Percentiles rank a stretch among this genome's conserved stretches.
phyloP scores from a whole-genome alignment of 2,888 invertebrate species.

The Mechanitis messenoides region DNA sequence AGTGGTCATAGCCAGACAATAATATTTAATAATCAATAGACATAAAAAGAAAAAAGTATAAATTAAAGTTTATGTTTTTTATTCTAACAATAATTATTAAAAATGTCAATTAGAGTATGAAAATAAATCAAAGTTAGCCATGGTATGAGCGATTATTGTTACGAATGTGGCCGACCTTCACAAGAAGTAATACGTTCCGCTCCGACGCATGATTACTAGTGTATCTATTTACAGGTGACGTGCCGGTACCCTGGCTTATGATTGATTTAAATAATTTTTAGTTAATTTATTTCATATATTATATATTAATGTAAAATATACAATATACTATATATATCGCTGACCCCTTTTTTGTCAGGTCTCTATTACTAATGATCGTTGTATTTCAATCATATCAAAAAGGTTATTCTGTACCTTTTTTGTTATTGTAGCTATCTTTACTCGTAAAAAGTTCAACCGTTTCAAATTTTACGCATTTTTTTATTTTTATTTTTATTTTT shows the following conservation, averaged over 20 bases:
- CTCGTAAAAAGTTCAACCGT: neutral
- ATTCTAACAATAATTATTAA: too few species aligned
- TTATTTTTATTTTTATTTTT: too few species aligned
- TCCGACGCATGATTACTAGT: slow-evolving; percentile 28
- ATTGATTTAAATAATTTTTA: too few species aligned
- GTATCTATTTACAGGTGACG: slow-evolving; percentile 32
- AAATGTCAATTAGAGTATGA: too few species aligned
- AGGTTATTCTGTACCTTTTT: neutral
- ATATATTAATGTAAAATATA: too few species aligned
- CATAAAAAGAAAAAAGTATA: too few species aligned
- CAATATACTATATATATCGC: slow-evolving; percentile 1
- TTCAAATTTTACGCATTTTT: neutral
- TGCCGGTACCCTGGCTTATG: slow-evolving; percentile 11
- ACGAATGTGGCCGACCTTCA: slow-evolving; percentile 38
- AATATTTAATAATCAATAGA: too few species aligned
- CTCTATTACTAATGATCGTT: neutral
- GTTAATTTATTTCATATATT: too few species aligned
- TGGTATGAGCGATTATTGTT: slow-evolving; percentile 14
- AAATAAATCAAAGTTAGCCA: neutral
- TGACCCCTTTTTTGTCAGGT: neutral
- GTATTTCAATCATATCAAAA: slow-evolving; percentile 2
- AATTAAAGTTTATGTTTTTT: too few species aligned
- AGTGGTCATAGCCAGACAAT: too few species aligned
- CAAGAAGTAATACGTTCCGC: slow-evolving; percentile 36
- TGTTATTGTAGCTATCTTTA: neutral